Percentiles rank a stretch among this genome's conserved stretches.
Conservation (phyloP, 2,888 invertebrate species). For the Rhagophthalmus giganteus region DNA sequence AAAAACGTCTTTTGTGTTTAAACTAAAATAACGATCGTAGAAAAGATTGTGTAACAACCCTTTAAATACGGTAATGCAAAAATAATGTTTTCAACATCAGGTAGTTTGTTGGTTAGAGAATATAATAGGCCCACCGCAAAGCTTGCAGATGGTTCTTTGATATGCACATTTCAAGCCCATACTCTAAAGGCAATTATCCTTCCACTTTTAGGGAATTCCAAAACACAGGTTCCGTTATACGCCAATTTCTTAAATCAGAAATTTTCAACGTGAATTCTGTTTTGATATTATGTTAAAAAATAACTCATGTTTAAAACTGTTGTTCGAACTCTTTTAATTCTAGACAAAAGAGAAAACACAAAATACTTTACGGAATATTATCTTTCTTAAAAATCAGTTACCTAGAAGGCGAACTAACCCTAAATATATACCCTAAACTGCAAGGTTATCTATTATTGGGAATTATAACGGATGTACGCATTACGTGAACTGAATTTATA, state of each 20-base stretch:
- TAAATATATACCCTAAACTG: slow-evolving; percentile 7
- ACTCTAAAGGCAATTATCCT: too few species aligned
- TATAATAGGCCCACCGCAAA: slow-evolving; percentile 7
- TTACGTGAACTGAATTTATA: slow-evolving; percentile 17
- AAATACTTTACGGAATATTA: too few species aligned
- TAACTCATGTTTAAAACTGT: too few species aligned
- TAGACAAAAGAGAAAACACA: too few species aligned
- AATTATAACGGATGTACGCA: slow-evolving; percentile 14
- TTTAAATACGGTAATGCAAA: slow-evolving; percentile 16
- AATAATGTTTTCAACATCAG: slow-evolving; percentile 17
- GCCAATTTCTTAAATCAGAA: too few species aligned
- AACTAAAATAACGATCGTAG: slow-evolving; percentile 9
- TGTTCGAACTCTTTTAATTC: too few species aligned
- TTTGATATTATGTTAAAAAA: too few species aligned
- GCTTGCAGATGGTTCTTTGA: not conserved
- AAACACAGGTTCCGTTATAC: too few species aligned
- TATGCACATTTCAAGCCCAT: too few species aligned
- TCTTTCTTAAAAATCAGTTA: not conserved
- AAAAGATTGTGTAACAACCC: slow-evolving; percentile 23
- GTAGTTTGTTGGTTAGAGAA: slow-evolving; percentile 6
- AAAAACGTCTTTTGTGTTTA: slow-evolving; percentile 6
- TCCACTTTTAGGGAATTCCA: too few species aligned
- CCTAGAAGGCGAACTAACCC: slow-evolving; percentile 1
- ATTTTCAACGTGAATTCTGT: too few species aligned
- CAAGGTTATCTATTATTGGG: slow-evolving; percentile 14